A percentile compares a stretch with the other conserved stretches of the same genome.
These are phyloP conservation scores for Tenrec ecaudatus DNA, from an alignment of 2,113 vertebrate genomes.

Conservation along the genomic window DNA sequence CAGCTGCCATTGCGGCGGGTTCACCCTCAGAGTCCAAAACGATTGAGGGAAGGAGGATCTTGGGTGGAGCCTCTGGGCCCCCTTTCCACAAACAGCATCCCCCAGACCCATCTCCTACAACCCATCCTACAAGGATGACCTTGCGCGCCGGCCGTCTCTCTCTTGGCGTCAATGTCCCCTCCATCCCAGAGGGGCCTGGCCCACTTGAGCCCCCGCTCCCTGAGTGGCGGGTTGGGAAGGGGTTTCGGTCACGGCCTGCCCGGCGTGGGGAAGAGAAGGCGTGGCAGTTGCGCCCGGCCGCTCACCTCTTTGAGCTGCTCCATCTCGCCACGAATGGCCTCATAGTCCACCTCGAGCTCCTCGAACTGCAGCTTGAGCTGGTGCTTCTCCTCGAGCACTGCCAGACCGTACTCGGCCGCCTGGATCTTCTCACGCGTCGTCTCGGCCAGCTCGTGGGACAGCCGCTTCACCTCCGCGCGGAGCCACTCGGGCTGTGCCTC, in stretches of 20 bases:
- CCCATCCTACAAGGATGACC: neutral
- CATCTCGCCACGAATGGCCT: slow-evolving; percentile 93
- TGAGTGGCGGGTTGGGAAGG: neutral
- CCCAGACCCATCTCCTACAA: neutral
- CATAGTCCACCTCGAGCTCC: slow-evolving; percentile 95
- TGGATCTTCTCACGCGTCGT: slow-evolving; percentile 98
- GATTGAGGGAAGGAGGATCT: neutral
- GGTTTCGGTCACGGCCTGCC: neutral
- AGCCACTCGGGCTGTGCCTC: slow-evolving; percentile 95
- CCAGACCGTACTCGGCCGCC: slow-evolving; percentile 97
- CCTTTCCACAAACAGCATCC: neutral
- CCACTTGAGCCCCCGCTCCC: neutral
- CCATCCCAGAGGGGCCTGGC: neutral
- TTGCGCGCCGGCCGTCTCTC: neutral
- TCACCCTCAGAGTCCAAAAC: neutral
- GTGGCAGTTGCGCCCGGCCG: neutral
- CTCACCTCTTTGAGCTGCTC: slow-evolving; percentile 97
- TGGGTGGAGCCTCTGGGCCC: neutral
- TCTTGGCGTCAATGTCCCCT: neutral
- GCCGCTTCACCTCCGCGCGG: slow-evolving; percentile 92
- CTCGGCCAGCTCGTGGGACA: slow-evolving; percentile 94
- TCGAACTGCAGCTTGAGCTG: slow-evolving; percentile 95
- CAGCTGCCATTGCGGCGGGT: neutral
- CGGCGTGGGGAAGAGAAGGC: neutral
- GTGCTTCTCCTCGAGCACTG: slow-evolving; percentile 98